Conservation (phyloP, 1,140 invertebrate species). For the Platorchestia sp. region DNA sequence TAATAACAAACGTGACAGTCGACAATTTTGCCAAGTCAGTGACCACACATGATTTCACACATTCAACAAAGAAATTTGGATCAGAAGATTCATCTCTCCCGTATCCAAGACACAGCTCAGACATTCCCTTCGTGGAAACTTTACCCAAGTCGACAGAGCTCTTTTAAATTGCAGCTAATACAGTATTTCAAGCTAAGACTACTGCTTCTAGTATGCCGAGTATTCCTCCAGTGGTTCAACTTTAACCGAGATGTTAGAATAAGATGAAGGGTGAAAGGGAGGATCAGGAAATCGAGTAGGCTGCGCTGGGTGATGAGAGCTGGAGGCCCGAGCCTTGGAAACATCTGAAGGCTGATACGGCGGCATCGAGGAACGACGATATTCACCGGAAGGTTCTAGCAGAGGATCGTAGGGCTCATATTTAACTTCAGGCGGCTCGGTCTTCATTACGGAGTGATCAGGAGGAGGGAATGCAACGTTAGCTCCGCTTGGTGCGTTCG, state of each 20-base stretch:
- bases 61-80: not conserved
- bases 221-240: not conserved
- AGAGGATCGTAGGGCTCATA: constrained; percentile 6
- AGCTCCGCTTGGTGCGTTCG: not conserved
- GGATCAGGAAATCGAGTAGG: not conserved
- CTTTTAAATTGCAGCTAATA: not conserved
- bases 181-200: not conserved
- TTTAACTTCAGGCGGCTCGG: not conserved
- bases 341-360: not conserved
- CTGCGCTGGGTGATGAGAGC: not conserved
- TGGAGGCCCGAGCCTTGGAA: not conserved
- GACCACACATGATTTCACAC: not conserved
- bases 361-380: not conserved
- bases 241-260: not conserved
- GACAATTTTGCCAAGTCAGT: not conserved
- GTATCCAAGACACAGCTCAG: not conserved
- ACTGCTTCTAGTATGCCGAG: not conserved
- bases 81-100: not conserved
- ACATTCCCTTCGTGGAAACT: not conserved
- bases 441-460: constrained; percentile 20
- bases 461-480: constrained; percentile 13
- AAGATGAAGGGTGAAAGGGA: not conserved
- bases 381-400: not conserved
- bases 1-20: not conserved
- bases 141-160: not conserved